A percentile compares a stretch with the other conserved stretches of the same genome.
Evolutionary conservation across 1,140 invertebrate genomes (phyloP).

Genomic region (Caenorhabditis latens): DNA sequence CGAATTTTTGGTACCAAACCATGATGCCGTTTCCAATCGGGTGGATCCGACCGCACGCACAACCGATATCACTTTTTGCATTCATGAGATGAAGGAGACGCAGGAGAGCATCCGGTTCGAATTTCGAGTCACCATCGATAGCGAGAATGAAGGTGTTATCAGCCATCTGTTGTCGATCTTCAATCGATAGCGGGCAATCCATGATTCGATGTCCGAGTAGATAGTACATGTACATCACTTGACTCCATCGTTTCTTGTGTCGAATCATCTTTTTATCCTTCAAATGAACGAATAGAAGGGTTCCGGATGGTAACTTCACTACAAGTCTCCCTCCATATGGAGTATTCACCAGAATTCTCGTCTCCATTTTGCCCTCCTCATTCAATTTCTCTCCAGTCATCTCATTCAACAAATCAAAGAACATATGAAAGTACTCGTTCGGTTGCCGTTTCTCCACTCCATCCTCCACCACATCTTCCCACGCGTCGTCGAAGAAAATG

Average conservation of each 20-base stretch:
- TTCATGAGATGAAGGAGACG: constrained; percentile 81
- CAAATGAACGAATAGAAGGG: constrained; percentile 78
- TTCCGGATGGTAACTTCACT: constrained; percentile 79
- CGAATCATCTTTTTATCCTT: constrained; percentile 80
- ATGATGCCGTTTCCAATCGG: constrained; percentile 86
- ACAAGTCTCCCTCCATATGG: constrained; percentile 79
- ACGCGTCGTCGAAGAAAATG: constrained; percentile 98
- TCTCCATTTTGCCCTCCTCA: constrained; percentile 61
- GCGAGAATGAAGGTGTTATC: constrained; percentile 81
- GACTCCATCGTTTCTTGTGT: constrained; percentile 80
- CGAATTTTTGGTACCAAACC: constrained; percentile 99
- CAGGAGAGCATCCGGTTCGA: constrained; percentile 80
- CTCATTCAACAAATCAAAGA: constrained; percentile 91
- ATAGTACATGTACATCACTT: constrained; percentile 84
- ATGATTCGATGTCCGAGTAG: constrained; percentile 81
- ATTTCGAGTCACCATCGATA: constrained; percentile 81
- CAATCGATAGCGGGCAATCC: constrained; percentile 75
- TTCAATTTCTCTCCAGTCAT: constrained; percentile 83
- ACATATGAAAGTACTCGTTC: constrained; percentile 93
- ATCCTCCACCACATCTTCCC: constrained; percentile 89
- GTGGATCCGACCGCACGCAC: constrained; percentile 81
- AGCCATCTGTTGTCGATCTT: constrained; percentile 78
- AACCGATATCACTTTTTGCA: constrained; percentile 80
- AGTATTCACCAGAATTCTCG: constrained; percentile 78
- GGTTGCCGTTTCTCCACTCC: constrained; percentile 81